These are phyloP conservation scores for Procambarus virginalis DNA, from an alignment of 1,140 invertebrate genomes.

Conservation along the genomic window DNA sequence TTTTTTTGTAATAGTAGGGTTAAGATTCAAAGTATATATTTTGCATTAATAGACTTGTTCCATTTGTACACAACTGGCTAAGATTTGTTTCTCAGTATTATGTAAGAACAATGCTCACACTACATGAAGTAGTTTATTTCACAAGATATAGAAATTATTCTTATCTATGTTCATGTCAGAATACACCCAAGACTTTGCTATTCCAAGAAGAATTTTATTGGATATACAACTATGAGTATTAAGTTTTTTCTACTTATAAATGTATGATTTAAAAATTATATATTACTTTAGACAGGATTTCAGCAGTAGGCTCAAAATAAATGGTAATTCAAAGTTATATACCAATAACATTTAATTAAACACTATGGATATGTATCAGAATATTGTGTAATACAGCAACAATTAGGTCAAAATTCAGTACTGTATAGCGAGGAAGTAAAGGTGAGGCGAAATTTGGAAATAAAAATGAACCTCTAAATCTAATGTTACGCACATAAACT, in stretches of 20 bases:
- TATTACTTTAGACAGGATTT: too few relatives aligned
- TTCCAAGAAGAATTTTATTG: background rate
- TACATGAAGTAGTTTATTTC: background rate
- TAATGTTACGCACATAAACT: too few relatives aligned
- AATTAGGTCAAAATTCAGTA: too few relatives aligned
- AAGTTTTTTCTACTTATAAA: background rate
- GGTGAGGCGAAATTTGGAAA: too few relatives aligned
- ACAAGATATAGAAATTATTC: background rate
- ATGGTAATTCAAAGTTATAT: too few relatives aligned
- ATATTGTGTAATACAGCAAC: too few relatives aligned
- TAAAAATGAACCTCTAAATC: too few relatives aligned
- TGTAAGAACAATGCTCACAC: background rate
- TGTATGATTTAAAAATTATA: too few relatives aligned
- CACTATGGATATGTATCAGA: too few relatives aligned
- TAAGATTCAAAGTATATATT: background rate
- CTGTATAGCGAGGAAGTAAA: too few relatives aligned
- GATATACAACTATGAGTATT: background rate
- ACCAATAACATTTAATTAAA: too few relatives aligned
- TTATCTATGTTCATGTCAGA: background rate
- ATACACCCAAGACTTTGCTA: background rate
- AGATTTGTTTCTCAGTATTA: background rate
- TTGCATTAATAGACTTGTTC: background rate
- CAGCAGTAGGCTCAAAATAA: too few relatives aligned
- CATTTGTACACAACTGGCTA: background rate
- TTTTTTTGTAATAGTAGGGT: background rate